phyloP scores from a whole-genome alignment of 2,113 vertebrate species.

The Gorsachius goisagi region DNA sequence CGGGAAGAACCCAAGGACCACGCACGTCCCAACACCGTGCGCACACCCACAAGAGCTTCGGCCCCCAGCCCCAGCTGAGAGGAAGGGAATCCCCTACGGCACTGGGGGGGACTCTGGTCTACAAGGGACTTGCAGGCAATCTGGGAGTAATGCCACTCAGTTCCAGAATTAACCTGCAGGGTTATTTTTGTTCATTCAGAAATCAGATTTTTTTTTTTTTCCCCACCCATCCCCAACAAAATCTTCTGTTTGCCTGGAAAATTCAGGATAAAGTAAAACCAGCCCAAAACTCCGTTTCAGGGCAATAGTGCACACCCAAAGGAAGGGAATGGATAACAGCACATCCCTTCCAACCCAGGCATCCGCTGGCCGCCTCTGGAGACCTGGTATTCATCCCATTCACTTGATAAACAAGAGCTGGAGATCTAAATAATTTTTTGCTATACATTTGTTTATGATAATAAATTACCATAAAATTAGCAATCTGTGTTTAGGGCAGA shows the following conservation, averaged over 20 bases:
- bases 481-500: background rate
- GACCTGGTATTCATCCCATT: background rate
- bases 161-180: rapidly evolving
- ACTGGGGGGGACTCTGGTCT: background rate
- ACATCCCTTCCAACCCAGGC: background rate
- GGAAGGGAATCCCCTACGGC: background rate
- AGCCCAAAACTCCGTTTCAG: background rate
- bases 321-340: background rate
- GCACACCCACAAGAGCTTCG: background rate
- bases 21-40: rapidly evolving
- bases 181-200: background rate
- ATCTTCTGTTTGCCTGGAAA: background rate
- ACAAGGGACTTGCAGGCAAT: rapidly evolving
- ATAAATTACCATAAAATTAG: background rate
- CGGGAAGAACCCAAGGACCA: background rate
- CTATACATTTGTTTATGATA: background rate
- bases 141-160: background rate
- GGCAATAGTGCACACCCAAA: background rate
- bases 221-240: too few relatives aligned
- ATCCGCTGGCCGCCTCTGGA: background rate
- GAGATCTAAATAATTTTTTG: background rate
- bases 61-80: rapidly evolving
- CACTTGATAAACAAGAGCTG: background rate
- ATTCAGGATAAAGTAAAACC: background rate
- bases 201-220: background rate